Percentiles rank a stretch among this genome's conserved stretches.
These are phyloP conservation scores for Drosophila santomea DNA, from an alignment of 1,140 invertebrate genomes.

Conservation along the genomic window DNA sequence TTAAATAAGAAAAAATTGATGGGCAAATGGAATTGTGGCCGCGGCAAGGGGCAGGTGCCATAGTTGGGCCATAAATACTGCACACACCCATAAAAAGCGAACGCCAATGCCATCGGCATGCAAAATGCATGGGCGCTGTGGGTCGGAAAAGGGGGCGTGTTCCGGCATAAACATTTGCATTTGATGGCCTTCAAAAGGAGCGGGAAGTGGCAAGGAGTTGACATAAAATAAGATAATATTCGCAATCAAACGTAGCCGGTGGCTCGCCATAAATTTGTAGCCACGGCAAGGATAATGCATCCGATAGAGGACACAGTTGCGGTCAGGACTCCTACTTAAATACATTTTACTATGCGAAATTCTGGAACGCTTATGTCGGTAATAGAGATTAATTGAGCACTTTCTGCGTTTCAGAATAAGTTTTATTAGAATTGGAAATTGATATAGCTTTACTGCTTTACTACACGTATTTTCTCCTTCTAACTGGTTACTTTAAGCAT, in stretches of 20 bases:
- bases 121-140: conserved; percentile 28
- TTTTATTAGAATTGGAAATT: background rate
- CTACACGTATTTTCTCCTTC: background rate
- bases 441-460: background rate
- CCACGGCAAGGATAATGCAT: conserved; percentile 14
- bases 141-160: background rate
- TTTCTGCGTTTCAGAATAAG: too few species aligned
- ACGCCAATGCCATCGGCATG: conserved; percentile 32
- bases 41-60: conserved; percentile 20
- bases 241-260: conserved; percentile 30
- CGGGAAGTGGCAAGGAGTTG: conserved; percentile 23
- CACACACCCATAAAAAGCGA: conserved; percentile 33
- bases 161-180: conserved; percentile 50
- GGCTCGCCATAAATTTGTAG: conserved; percentile 25
- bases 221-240: conserved; percentile 55
- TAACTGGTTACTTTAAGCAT: too few species aligned
- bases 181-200: conserved; percentile 24
- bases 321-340: too few species aligned
- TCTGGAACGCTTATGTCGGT: too few species aligned
- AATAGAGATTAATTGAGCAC: too few species aligned
- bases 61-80: conserved; percentile 42
- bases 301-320: background rate
- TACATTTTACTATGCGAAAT: too few species aligned
- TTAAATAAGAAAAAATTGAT: background rate
- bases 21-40: conserved; percentile 25